A percentile compares a stretch with the other conserved stretches of the same genome.
Evolutionary conservation across 92 coral and sea anemone species (phyloP).

Genomic region (Zoanthus sociatus): DNA sequence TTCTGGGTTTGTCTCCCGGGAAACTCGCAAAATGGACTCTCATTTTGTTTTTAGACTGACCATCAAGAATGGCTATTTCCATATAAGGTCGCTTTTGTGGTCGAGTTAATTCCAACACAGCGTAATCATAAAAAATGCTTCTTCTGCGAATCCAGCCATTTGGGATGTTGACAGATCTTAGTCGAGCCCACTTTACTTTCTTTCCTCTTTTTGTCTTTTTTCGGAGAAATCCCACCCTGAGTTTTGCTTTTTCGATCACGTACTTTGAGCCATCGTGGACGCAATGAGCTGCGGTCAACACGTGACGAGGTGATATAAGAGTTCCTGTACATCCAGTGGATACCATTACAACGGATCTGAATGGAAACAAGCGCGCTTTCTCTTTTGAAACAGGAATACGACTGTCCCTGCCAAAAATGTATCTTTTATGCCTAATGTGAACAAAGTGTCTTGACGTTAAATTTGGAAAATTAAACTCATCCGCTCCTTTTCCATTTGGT

Average conservation of each 20-base stretch:
- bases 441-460: neutral
- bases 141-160: conserved; percentile 59
- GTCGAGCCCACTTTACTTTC: conserved; percentile 56
- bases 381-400: conserved; percentile 45
- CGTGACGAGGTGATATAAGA: conserved; percentile 74
- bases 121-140: conserved; percentile 62
- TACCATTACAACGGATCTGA: conserved; percentile 72
- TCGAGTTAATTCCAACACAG: conserved; percentile 60
- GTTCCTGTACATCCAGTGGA: conserved; percentile 82
- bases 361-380: conserved; percentile 55
- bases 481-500: conserved; percentile 18
- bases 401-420: conserved; percentile 63
- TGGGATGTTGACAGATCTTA: conserved; percentile 62
- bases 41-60: neutral
- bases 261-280: conserved; percentile 70
- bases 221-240: conserved; percentile 73
- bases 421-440: conserved; percentile 53
- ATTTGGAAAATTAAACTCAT: neutral
- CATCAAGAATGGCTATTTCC: conserved; percentile 4
- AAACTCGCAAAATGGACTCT: conserved; percentile 65
- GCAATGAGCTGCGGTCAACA: conserved; percentile 89
- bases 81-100: conserved; percentile 31
- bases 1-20: conserved; percentile 64
- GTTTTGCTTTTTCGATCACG: conserved; percentile 37
- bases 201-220: conserved; percentile 21